Evolutionary conservation across 30 jellyfish, hydroid and myxozoan genomes (phyloP).

Genomic region (Pseudorhiza aurosa): DNA sequence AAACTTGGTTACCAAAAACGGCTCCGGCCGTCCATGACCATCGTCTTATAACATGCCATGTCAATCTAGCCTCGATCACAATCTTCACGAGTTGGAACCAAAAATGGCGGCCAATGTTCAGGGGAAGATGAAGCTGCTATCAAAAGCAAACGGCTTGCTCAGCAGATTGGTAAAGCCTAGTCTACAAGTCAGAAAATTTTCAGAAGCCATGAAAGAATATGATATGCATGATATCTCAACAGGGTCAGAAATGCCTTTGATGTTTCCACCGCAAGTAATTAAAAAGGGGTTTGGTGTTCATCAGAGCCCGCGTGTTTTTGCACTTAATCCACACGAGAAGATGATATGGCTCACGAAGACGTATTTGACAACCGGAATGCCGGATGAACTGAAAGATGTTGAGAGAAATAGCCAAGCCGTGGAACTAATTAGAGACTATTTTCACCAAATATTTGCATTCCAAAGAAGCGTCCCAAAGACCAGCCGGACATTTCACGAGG

Average conservation of each 20-base stretch:
- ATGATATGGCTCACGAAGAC: conserved; percentile 93
- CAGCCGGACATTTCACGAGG: conserved; percentile 43
- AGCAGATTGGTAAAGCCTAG: background rate
- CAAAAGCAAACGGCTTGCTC: background rate
- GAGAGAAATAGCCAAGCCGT: conserved; percentile 4
- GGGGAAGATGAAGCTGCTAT: background rate
- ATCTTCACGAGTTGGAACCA: background rate
- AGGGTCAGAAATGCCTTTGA: conserved; percentile 56
- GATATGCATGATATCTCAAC: conserved; percentile 4
- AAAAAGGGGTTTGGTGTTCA: conserved; percentile 49
- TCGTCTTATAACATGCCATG: no score
- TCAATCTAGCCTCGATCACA: conserved; percentile 7
- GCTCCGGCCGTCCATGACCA: no score
- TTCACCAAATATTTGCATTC: conserved; percentile 65
- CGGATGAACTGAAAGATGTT: conserved; percentile 28
- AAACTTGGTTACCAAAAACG: no score
- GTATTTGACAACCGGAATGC: conserved; percentile 61
- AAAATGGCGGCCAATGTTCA: conserved; percentile 15
- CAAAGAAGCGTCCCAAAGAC: conserved; percentile 37
- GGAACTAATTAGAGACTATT: conserved; percentile 33
- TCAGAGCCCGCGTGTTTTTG: conserved; percentile 36
- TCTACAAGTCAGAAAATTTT: background rate
- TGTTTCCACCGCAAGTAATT: conserved; percentile 63
- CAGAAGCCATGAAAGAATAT: conserved; percentile 12
- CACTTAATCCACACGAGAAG: conserved; percentile 55